These are phyloP conservation scores for Monochamus alternatus DNA, from an alignment of 2,888 invertebrate species.

Conservation along the genomic window DNA sequence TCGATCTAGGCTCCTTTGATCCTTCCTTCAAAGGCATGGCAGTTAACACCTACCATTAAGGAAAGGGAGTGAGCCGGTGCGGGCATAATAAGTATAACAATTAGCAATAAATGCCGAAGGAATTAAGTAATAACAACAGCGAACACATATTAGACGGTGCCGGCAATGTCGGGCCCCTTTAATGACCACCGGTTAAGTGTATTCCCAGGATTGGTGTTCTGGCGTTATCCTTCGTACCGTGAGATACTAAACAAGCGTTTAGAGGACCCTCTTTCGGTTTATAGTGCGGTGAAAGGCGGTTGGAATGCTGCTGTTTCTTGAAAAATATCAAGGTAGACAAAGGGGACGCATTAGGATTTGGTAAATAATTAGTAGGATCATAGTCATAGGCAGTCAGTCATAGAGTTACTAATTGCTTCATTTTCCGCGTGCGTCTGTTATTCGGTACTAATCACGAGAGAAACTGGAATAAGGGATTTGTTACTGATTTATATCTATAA, in stretches of 20 bases:
- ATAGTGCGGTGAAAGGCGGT: too few species aligned
- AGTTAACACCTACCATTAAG: conserved; percentile 15
- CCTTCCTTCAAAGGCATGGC: not conserved
- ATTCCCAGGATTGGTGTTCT: conserved; percentile 56
- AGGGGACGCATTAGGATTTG: too few species aligned
- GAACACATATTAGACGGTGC: conserved; percentile 44
- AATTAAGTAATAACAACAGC: conserved; percentile 59
- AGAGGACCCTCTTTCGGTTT: conserved; percentile 45
- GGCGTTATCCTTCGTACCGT: conserved; percentile 58
- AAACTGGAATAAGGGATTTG: too few species aligned
- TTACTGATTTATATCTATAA: too few species aligned
- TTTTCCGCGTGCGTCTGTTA: too few species aligned
- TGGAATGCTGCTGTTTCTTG: too few species aligned
- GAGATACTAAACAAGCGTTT: conserved; percentile 53
- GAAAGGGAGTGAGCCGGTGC: conserved; percentile 7
- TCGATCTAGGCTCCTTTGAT: not conserved
- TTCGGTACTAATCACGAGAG: too few species aligned
- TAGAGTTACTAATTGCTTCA: too few species aligned
- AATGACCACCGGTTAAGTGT: conserved; percentile 54
- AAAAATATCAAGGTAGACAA: too few species aligned
- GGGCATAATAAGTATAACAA: conserved; percentile 47
- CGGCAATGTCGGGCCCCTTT: conserved; percentile 43
- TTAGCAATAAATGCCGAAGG: conserved; percentile 60
- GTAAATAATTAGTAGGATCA: too few species aligned
- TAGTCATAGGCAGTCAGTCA: too few species aligned